Evolutionary conservation across 2,888 invertebrate species (phyloP).

Genomic region (Ichneumoninae sp.): DNA sequence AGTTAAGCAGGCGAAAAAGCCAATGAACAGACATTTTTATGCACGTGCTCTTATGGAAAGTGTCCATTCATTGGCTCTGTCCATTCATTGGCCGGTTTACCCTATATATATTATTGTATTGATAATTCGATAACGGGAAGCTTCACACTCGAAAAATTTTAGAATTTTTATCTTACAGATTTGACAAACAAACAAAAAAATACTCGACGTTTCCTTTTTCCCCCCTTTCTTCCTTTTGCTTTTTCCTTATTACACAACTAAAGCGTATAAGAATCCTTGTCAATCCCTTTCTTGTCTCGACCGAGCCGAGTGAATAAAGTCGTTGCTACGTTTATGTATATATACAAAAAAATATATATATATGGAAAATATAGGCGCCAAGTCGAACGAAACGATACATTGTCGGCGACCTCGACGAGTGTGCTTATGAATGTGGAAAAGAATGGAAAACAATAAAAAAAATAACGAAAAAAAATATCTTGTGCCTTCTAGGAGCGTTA

Average conservation of each 20-base stretch:
- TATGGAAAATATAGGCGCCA: constrained; percentile 7
- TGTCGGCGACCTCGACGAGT: not conserved
- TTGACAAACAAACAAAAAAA: constrained; percentile 11
- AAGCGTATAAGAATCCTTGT: constrained; percentile 33
- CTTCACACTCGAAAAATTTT: constrained; percentile 12
- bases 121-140: constrained; percentile 10
- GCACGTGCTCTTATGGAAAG: too few relatives aligned
- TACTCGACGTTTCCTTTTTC: not conserved
- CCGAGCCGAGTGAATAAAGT: not conserved
- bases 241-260: constrained; percentile 35
- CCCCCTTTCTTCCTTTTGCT: not conserved
- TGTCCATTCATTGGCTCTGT: too few relatives aligned
- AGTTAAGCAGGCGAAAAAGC: too few relatives aligned
- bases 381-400: constrained; percentile 6
- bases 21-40: too few relatives aligned
- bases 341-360: constrained; percentile 20
- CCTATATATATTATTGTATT: not conserved
- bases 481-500: not conserved
- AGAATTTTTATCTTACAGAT: constrained; percentile 7
- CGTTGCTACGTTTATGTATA: constrained; percentile 28
- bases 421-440: not conserved
- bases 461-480: not conserved
- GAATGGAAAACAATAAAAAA: not conserved
- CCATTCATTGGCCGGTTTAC: too few relatives aligned
- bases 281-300: not conserved